These are phyloP conservation scores for Drosophila bifasciata DNA, from an alignment of 1,140 invertebrate species.

Conservation along the genomic window DNA sequence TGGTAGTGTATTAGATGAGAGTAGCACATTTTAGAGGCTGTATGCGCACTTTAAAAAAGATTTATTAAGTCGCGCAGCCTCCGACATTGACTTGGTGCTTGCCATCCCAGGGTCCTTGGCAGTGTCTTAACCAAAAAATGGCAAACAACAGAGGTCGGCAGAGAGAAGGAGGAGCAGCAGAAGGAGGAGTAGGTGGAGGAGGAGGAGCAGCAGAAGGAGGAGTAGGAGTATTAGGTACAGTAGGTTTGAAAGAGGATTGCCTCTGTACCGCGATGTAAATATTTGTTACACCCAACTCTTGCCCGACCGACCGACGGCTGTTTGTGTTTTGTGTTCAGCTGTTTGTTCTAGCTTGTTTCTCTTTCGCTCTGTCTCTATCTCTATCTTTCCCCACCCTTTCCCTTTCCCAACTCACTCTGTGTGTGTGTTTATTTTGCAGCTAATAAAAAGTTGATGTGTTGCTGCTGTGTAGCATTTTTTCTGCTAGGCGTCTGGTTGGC, in stretches of 20 bases:
- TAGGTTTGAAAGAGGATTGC: constrained; percentile 4
- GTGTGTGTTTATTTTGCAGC: constrained; percentile 61
- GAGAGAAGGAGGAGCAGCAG: background rate
- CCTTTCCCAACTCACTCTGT: background rate
- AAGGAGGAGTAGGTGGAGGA: background rate
- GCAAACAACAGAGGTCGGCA: constrained; percentile 31
- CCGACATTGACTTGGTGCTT: constrained; percentile 55
- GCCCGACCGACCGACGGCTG: constrained; percentile 41
- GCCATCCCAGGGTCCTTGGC: constrained; percentile 17
- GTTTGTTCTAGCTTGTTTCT: constrained; percentile 61
- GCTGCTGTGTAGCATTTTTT: constrained; percentile 32
- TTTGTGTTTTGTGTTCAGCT: constrained; percentile 61
- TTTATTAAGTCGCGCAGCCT: constrained; percentile 69
- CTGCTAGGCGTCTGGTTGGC: constrained; percentile 33
- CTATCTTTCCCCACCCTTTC: background rate
- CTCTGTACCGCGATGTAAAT: constrained; percentile 61
- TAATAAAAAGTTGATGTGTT: constrained; percentile 76
- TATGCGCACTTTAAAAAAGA: constrained; percentile 75
- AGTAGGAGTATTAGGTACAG: no score
- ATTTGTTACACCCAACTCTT: constrained; percentile 79
- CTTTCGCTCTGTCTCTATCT: constrained; percentile 19
- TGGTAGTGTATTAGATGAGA: background rate
- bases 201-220: background rate
- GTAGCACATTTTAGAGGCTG: constrained; percentile 64
- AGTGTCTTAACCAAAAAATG: constrained; percentile 56